These are phyloP conservation scores for Colaptes auratus DNA, from an alignment of 2,113 vertebrate genomes.

Conservation along the genomic window DNA sequence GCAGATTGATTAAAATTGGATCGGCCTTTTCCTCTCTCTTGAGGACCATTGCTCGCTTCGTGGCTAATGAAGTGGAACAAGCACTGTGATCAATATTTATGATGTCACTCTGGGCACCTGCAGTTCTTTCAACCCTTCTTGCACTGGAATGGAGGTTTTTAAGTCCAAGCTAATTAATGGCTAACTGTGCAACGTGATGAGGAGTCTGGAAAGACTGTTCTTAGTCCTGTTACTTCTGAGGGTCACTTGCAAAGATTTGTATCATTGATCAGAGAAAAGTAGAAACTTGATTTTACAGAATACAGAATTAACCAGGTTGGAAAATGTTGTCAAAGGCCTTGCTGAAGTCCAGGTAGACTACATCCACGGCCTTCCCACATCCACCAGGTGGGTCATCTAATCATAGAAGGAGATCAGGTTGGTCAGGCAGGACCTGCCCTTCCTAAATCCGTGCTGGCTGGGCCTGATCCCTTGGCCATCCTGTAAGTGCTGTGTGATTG, in stretches of 20 bases:
- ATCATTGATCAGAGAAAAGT: background rate
- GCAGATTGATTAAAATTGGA: background rate
- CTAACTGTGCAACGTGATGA: background rate
- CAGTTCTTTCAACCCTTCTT: background rate
- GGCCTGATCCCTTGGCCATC: too few relatives aligned
- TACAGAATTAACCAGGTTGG: too few relatives aligned
- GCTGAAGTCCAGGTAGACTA: too few relatives aligned
- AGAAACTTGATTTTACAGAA: background rate
- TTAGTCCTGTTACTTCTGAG: background rate
- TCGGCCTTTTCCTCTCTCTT: background rate
- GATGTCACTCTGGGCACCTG: slow-evolving; percentile 21
- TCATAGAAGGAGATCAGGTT: too few relatives aligned
- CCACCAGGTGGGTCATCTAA: too few relatives aligned
- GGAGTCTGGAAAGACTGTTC: background rate
- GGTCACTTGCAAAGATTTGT: background rate
- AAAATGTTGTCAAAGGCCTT: too few relatives aligned
- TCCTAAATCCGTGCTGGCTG: too few relatives aligned
- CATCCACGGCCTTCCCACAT: too few relatives aligned
- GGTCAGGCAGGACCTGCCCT: too few relatives aligned
- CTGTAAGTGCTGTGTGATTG: too few relatives aligned
- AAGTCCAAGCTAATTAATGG: background rate
- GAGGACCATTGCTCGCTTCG: background rate
- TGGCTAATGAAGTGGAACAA: slow-evolving; percentile 40
- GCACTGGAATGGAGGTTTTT: background rate
- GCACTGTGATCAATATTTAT: slow-evolving; percentile 50